phyloP scores from a whole-genome alignment of 2,797 vertebrate species.

The Pempheris klunzingeri region DNA sequence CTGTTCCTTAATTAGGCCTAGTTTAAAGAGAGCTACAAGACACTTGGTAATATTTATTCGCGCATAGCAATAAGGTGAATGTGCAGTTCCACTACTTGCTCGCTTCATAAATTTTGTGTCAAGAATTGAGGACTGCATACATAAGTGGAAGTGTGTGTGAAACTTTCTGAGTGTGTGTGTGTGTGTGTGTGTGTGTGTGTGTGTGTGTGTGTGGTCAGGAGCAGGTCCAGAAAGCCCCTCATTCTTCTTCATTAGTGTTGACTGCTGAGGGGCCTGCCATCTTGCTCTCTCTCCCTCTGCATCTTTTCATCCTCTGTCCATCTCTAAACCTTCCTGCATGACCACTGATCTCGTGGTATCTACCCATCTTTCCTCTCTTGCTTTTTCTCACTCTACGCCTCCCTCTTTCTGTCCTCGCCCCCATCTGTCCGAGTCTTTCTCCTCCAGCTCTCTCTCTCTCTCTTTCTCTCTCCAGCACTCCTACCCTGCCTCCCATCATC shows the following conservation, averaged over 20 bases:
- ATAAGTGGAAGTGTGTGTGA: slow-evolving; percentile 26
- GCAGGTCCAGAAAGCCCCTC: slow-evolving; percentile 62
- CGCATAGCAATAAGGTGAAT: slow-evolving; percentile 38
- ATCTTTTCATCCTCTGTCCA: slow-evolving; percentile 56
- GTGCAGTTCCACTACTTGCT: slow-evolving; percentile 36
- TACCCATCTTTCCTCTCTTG: not conserved
- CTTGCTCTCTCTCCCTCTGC: slow-evolving; percentile 27
- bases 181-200: slow-evolving; percentile 30
- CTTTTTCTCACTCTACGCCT: not conserved
- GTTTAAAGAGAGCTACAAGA: slow-evolving; percentile 54
- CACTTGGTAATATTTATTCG: slow-evolving; percentile 57
- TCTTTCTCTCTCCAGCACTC: not conserved
- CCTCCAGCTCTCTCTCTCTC: not conserved
- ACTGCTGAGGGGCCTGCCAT: slow-evolving; percentile 65
- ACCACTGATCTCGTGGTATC: slow-evolving; percentile 27
- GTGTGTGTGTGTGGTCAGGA: slow-evolving; percentile 58
- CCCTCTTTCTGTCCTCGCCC: slow-evolving; percentile 1
- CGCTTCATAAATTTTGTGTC: slow-evolving; percentile 43
- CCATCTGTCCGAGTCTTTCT: not conserved
- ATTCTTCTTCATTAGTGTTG: slow-evolving; percentile 82
- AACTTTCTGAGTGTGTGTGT: slow-evolving; percentile 18
- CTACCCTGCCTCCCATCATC: slow-evolving; percentile 21
- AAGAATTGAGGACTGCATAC: slow-evolving; percentile 35
- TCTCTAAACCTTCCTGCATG: slow-evolving; percentile 43
- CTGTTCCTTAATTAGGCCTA: slow-evolving; percentile 65